Conservation (phyloP, 2,888 invertebrate species). For the Carcina quercana region DNA sequence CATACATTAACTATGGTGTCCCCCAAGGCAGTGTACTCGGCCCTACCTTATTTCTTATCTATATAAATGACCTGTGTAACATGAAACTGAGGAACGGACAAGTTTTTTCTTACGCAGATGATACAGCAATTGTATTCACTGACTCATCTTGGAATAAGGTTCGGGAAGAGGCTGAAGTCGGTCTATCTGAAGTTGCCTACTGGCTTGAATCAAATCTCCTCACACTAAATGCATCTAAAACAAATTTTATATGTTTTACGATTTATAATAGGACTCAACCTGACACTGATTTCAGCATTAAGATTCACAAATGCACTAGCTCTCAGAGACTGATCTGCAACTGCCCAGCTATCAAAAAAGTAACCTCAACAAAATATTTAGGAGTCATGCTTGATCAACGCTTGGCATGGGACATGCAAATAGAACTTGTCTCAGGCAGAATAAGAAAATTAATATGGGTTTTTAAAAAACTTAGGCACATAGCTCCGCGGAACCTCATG, state of each 20-base stretch:
- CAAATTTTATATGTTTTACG: slow-evolving; percentile 4
- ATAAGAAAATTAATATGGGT: slow-evolving; percentile 10
- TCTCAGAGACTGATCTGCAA: neutral
- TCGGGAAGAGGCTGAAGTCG: slow-evolving; percentile 1
- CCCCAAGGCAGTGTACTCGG: slow-evolving; percentile 3
- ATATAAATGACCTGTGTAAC: slow-evolving; percentile 1
- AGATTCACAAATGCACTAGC: neutral
- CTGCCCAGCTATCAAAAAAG: slow-evolving; percentile 1
- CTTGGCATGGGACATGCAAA: slow-evolving; percentile 2
- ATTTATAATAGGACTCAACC: slow-evolving; percentile 44
- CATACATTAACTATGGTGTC: neutral
- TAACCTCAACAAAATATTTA: slow-evolving; percentile 2
- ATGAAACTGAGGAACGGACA: neutral
- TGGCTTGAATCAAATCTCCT: slow-evolving; percentile 7
- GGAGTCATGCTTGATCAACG: slow-evolving; percentile 3
- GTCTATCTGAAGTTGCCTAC: neutral
- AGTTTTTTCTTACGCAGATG: slow-evolving; percentile 2
- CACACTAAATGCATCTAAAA: slow-evolving; percentile 3
- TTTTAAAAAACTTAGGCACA: slow-evolving; percentile 5
- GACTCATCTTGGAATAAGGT: slow-evolving; percentile 2
- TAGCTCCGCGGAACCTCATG: neutral
- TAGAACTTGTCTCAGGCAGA: neutral
- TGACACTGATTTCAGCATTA: neutral
- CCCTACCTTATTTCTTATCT: slow-evolving; percentile 2
- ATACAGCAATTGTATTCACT: slow-evolving; percentile 2